These are phyloP conservation scores for Bos javanicus DNA, from an alignment of 2,113 vertebrate genomes.

Conservation along the genomic window DNA sequence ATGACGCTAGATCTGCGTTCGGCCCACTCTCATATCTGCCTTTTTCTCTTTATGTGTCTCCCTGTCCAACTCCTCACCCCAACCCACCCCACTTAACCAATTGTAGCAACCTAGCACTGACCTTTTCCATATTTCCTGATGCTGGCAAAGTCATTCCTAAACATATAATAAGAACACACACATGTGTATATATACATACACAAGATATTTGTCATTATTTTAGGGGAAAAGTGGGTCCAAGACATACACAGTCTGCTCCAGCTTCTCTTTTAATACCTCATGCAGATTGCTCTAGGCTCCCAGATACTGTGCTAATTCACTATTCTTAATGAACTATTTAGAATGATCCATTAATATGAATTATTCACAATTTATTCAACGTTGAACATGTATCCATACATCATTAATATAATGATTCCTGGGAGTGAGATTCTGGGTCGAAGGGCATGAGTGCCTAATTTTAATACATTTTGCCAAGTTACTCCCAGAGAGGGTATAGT, in stretches of 20 bases:
- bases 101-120: not conserved
- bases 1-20: not conserved
- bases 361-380: not conserved
- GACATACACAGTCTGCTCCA: fast-evolving
- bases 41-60: not conserved
- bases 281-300: no score
- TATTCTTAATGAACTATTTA: not conserved
- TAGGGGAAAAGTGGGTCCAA: not conserved
- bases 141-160: not conserved
- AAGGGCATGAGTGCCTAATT: not conserved
- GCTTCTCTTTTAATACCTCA: not conserved
- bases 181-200: not conserved
- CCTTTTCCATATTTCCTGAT: not conserved
- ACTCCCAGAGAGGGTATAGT: fast-evolving
- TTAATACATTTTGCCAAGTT: not conserved
- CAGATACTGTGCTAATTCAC: not conserved
- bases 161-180: not conserved
- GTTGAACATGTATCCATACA: not conserved
- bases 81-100: not conserved
- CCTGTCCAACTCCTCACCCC: no score
- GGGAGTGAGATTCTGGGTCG: not conserved
- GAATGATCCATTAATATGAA: not conserved
- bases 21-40: not conserved
- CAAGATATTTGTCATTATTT: not conserved
- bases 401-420: not conserved